Conservation (phyloP, 2,888 invertebrate genomes). For the Deilephila porcellus region DNA sequence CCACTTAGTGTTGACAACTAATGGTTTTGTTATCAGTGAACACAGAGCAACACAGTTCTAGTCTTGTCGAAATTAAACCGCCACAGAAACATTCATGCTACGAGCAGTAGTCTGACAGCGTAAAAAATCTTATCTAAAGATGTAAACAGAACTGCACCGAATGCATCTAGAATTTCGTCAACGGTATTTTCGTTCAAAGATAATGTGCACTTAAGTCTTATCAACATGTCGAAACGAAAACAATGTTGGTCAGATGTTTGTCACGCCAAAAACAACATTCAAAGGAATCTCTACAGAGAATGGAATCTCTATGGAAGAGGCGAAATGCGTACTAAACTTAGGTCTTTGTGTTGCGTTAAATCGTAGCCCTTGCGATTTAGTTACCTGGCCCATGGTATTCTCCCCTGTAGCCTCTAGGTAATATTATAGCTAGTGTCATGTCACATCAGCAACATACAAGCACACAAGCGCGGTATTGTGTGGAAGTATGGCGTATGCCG, state of each 20-base stretch:
- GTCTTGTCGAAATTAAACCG: constrained; percentile 1
- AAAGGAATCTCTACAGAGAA: too few relatives aligned
- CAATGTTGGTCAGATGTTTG: too few relatives aligned
- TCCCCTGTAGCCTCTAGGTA: neutral
- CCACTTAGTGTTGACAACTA: constrained; percentile 15
- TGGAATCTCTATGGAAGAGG: too few relatives aligned
- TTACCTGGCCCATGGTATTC: constrained; percentile 7
- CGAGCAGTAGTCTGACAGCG: neutral
- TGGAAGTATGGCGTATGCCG: constrained; percentile 62
- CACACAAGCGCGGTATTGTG: constrained; percentile 49
- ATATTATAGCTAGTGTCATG: constrained; percentile 28
- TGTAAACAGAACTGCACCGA: too few relatives aligned
- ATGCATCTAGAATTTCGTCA: too few relatives aligned
- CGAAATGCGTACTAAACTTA: too few relatives aligned
- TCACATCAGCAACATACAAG: constrained; percentile 28
- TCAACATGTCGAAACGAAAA: too few relatives aligned
- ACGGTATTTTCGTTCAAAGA: too few relatives aligned
- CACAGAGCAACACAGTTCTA: constrained; percentile 16
- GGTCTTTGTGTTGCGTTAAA: too few relatives aligned
- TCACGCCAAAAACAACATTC: too few relatives aligned
- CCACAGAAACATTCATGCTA: neutral
- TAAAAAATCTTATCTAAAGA: too few relatives aligned
- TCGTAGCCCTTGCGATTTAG: neutral
- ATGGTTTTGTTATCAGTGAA: constrained; percentile 24
- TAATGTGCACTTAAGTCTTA: too few relatives aligned